Conservation (phyloP, 2,797 vertebrate species). For the Parauchenoglanis punctatus region DNA sequence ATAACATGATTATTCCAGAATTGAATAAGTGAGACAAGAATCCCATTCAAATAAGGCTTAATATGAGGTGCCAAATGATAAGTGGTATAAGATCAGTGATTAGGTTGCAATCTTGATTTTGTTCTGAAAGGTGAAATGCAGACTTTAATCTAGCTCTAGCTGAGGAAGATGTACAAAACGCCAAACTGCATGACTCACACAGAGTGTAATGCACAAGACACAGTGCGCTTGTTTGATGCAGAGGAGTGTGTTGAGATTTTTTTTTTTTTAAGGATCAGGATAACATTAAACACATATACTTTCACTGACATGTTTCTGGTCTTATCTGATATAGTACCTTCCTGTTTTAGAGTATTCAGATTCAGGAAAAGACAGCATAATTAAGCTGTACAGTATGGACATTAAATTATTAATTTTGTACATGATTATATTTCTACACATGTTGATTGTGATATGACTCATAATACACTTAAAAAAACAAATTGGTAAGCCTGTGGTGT, state of each 20-base stretch:
- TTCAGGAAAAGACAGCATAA: neutral
- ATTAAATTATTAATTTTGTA: no score
- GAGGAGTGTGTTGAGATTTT: neutral
- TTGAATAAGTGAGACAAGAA: neutral
- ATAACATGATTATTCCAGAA: neutral
- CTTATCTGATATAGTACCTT: neutral
- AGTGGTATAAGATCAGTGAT: neutral
- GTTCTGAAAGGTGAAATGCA: neutral
- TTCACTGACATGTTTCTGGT: neutral
- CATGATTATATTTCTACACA: neutral
- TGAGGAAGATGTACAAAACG: neutral
- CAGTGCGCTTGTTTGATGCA: neutral
- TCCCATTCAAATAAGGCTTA: neutral
- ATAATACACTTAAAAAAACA: neutral
- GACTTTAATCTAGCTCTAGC: neutral
- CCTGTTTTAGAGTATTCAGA: neutral
- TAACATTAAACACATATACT: neutral
- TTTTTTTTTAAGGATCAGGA: neutral
- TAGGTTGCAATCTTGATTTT: neutral
- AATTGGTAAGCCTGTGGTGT: neutral
- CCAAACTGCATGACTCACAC: neutral
- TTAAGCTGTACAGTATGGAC: neutral
- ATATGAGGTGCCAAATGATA: neutral
- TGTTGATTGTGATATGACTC: neutral
- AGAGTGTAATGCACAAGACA: neutral